phyloP scores from a whole-genome alignment of 2,797 vertebrate species.

The Enteromius anoplus region DNA sequence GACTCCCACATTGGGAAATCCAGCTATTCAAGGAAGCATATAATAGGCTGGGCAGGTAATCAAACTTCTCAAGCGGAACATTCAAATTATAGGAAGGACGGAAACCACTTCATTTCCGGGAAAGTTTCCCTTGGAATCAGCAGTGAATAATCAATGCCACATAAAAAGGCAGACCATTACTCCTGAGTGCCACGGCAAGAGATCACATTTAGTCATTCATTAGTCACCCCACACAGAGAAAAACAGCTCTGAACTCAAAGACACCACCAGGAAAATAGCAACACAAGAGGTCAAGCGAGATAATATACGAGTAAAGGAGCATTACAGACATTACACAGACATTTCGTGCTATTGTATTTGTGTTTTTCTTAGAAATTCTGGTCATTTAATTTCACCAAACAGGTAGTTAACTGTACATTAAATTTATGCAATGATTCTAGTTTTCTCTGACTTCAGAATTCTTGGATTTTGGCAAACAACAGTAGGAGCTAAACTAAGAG shows the following conservation, averaged over 20 bases:
- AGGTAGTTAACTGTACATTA: neutral
- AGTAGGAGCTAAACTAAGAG: neutral
- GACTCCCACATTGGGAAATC: constrained; percentile 7
- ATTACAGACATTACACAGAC: neutral
- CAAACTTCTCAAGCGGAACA: neutral
- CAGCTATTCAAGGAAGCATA: constrained; percentile 10
- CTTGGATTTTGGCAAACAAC: no score
- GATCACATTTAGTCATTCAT: constrained; percentile 39
- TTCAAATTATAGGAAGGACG: constrained; percentile 3
- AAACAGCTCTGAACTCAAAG: constrained; percentile 26
- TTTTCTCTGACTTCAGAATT: neutral
- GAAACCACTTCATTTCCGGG: constrained; percentile 13
- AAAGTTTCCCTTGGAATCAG: constrained; percentile 35
- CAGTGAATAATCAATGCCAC: constrained; percentile 33
- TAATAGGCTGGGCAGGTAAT: constrained; percentile 16
- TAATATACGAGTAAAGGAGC: neutral
- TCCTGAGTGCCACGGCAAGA: neutral
- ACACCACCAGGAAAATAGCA: constrained; percentile 6
- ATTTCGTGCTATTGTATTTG: neutral
- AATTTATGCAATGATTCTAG: neutral
- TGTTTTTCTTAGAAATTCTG: neutral
- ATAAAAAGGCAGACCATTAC: constrained; percentile 10
- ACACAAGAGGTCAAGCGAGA: neutral
- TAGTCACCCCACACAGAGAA: constrained; percentile 39
- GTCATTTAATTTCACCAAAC: neutral